Conservation (phyloP, 2,888 invertebrate genomes). For the Ophraella communa region DNA sequence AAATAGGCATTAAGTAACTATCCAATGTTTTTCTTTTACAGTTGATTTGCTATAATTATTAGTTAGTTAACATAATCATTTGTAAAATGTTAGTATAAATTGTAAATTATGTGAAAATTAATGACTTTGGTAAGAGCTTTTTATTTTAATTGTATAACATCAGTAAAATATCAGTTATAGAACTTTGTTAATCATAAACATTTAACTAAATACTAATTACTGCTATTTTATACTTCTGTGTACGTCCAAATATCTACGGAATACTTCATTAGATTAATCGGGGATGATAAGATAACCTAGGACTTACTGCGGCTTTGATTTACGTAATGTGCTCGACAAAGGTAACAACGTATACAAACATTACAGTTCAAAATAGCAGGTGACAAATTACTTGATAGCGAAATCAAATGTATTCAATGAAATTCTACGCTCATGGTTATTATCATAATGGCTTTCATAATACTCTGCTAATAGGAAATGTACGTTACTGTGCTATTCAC, state of each 20-base stretch:
- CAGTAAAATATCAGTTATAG: too few relatives aligned
- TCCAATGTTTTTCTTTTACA: too few relatives aligned
- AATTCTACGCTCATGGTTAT: neutral
- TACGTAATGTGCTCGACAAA: neutral
- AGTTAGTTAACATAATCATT: too few relatives aligned
- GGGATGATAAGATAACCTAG: neutral
- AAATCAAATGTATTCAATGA: neutral
- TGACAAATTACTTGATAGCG: neutral
- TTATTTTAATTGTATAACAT: too few relatives aligned
- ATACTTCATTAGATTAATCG: slow-evolving; percentile 8
- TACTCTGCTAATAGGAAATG: too few relatives aligned
- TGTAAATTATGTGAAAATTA: too few relatives aligned
- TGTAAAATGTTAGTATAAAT: too few relatives aligned
- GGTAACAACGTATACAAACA: neutral
- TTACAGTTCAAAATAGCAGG: neutral
- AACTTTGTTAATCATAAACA: slow-evolving; percentile 22
- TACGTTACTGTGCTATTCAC: too few relatives aligned
- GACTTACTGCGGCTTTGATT: neutral
- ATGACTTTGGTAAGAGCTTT: too few relatives aligned
- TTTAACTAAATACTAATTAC: slow-evolving; percentile 7
- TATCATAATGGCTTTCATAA: neutral
- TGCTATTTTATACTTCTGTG: neutral
- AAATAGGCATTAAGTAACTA: too few relatives aligned
- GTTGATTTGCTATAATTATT: too few relatives aligned
- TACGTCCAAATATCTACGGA: neutral